A percentile compares a stretch with the other conserved stretches of the same genome.
Evolutionary conservation across 2,888 invertebrate species (phyloP).

Genomic region (Scaptodrosophila latifasciaeformis): DNA sequence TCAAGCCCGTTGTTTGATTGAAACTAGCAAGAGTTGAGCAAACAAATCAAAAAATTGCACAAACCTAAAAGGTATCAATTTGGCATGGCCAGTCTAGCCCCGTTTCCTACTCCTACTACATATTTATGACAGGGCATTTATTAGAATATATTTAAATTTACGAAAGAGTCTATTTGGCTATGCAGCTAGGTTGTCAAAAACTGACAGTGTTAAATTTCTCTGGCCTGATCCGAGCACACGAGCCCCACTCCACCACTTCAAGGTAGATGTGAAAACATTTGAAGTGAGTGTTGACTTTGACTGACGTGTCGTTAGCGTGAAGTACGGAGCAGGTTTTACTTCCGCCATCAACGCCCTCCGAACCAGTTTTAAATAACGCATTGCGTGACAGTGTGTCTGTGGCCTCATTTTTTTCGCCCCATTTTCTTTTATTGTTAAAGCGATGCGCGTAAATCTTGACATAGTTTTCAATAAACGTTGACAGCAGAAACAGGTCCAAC

Average conservation of each 20-base stretch:
- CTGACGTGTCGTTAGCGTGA: conserved; percentile 62
- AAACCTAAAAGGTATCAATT: conserved; percentile 10
- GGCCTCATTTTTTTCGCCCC: neutral
- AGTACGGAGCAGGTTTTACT: no score
- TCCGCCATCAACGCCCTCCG: no score
- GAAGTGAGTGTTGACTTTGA: conserved; percentile 62
- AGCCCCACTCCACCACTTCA: no score
- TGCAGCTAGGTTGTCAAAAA: conserved; percentile 53
- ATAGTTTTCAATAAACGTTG: conserved; percentile 45
- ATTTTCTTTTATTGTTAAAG: conserved; percentile 41
- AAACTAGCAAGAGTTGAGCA: neutral
- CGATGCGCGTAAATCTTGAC: conserved; percentile 68
- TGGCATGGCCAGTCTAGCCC: no score
- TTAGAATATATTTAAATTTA: conserved; percentile 19
- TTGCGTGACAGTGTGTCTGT: no score
- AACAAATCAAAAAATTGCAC: conserved; percentile 57
- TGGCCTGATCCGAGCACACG: no score
- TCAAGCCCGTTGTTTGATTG: conserved; percentile 35
- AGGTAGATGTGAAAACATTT: no score
- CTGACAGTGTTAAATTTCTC: conserved; percentile 60
- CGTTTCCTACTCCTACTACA: no score
- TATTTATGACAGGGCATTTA: conserved; percentile 38
- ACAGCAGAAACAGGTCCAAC: no score
- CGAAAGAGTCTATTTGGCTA: no score
- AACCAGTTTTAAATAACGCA: no score